A percentile compares a stretch with the other conserved stretches of the same genome.
These are phyloP conservation scores for Lacerta bilineata DNA, from an alignment of 2,797 vertebrate species.

Conservation along the genomic window DNA sequence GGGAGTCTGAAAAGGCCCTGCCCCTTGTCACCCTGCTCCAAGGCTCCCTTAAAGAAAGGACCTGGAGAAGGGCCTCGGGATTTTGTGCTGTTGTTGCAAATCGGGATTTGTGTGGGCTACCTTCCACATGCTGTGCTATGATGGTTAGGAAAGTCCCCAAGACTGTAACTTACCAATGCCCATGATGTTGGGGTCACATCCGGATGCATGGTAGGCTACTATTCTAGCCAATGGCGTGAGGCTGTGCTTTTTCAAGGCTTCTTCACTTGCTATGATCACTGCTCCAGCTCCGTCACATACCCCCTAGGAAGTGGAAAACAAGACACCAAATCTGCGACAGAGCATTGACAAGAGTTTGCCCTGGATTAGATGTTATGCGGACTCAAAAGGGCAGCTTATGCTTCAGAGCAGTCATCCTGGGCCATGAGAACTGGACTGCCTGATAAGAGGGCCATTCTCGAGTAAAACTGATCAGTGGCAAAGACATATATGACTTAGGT, in stretches of 20 bases:
- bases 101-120: neutral
- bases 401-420: neutral
- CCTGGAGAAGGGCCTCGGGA: too few species aligned
- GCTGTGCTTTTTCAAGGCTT: slow-evolving; percentile 90
- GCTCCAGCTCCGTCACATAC: slow-evolving; percentile 93
- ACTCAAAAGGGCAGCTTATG: neutral
- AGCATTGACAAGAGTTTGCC: too few species aligned
- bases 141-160: neutral
- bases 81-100: neutral
- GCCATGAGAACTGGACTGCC: neutral
- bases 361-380: neutral
- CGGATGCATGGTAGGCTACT: slow-evolving; percentile 89
- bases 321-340: neutral
- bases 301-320: slow-evolving; percentile 80
- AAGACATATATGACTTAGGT: neutral
- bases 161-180: slow-evolving; percentile 90
- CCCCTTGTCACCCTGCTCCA: too few species aligned
- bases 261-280: slow-evolving; percentile 92
- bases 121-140: too few species aligned
- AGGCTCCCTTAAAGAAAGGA: too few species aligned
- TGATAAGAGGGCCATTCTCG: neutral
- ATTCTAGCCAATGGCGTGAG: slow-evolving; percentile 93
- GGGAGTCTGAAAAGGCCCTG: too few species aligned
- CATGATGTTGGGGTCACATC: slow-evolving; percentile 98
- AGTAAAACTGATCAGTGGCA: neutral